Percentiles rank a stretch among this genome's conserved stretches.
phyloP scores from a whole-genome alignment of 2,888 invertebrate genomes.

The Xylota segnis region DNA sequence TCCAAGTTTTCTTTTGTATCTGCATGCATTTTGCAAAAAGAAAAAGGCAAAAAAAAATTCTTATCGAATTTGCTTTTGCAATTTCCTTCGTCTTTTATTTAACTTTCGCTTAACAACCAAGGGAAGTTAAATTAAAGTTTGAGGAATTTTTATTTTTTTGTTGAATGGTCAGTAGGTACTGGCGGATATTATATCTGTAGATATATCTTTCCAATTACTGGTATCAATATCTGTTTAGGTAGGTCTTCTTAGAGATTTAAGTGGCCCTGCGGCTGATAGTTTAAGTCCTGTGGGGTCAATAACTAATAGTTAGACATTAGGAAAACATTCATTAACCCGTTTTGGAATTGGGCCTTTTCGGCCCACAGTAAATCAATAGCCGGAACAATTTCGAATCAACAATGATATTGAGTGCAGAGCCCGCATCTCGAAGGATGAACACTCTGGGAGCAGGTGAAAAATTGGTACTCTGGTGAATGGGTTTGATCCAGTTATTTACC shows the following conservation, averaged over 20 bases:
- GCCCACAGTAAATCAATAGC: slow-evolving; percentile 33
- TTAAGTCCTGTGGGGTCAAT: slow-evolving; percentile 20
- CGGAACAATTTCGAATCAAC: slow-evolving; percentile 17
- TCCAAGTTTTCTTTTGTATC: slow-evolving; percentile 47
- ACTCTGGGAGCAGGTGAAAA: slow-evolving; percentile 39
- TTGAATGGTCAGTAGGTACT: not conserved
- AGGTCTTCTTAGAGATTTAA: slow-evolving; percentile 1
- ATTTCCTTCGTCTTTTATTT: slow-evolving; percentile 28
- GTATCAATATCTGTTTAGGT: slow-evolving; percentile 10
- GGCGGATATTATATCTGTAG: slow-evolving; percentile 4
- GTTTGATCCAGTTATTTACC: slow-evolving; percentile 32
- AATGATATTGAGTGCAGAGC: slow-evolving; percentile 3
- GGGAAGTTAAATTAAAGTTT: slow-evolving; percentile 36
- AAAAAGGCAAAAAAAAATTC: slow-evolving; percentile 3
- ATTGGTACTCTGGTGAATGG: slow-evolving; percentile 27
- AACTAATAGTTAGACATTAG: slow-evolving; percentile 11
- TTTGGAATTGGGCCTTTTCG: slow-evolving; percentile 3
- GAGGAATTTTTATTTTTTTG: not conserved
- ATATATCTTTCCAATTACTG: slow-evolving; percentile 24
- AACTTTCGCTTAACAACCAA: slow-evolving; percentile 26
- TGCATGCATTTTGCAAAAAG: slow-evolving; percentile 30
- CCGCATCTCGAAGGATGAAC: slow-evolving; percentile 22
- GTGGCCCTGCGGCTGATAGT: not conserved
- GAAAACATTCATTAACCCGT: slow-evolving; percentile 32
- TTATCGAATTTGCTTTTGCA: slow-evolving; percentile 19